Conservation (phyloP, 2,113 vertebrate genomes). For the Stegostoma tigrinum region DNA sequence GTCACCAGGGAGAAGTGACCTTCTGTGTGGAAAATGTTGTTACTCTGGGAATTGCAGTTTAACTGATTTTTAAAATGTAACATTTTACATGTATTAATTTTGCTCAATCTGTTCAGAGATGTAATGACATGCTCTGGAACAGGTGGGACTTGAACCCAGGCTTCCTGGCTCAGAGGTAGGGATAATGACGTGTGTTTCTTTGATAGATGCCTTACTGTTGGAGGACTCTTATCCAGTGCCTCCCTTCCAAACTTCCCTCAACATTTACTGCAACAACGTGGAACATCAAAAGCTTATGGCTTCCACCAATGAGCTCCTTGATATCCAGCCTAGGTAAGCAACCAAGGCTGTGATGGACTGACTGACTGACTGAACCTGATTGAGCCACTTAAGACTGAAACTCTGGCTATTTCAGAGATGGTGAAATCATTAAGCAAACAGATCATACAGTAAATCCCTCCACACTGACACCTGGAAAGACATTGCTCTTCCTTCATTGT, state of each 20-base stretch:
- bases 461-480: neutral
- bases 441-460: neutral
- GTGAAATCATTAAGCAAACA: neutral
- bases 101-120: no score
- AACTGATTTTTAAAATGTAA: neutral
- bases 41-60: neutral
- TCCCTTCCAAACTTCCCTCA: neutral
- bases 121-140: no score
- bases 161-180: no score
- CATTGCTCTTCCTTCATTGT: neutral
- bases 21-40: neutral
- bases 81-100: neutral
- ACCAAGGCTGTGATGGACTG: neutral
- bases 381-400: neutral
- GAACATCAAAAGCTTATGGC: neutral
- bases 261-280: neutral
- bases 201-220: conserved; percentile 56
- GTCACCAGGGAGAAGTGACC: neutral
- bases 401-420: neutral
- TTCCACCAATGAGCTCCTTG: neutral
- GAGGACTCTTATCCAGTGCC: conserved; percentile 42
- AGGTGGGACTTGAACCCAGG: no score
- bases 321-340: neutral
- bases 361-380: no score
- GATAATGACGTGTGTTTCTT: neutral